Conservation (phyloP, 1,140 invertebrate genomes). For the Drosophila pachea region DNA sequence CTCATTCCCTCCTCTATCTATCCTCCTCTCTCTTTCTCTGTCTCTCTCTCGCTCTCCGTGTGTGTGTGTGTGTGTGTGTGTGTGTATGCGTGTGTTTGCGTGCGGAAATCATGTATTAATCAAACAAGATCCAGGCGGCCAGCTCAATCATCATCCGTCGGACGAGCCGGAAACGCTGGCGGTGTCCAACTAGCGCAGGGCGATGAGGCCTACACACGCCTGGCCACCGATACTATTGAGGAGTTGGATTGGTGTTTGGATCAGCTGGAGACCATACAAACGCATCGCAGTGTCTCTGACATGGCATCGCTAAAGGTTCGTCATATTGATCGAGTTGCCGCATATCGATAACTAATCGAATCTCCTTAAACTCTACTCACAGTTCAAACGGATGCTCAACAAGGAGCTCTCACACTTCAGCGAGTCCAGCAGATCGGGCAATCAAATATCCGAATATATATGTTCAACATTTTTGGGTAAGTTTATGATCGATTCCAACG, state of each 20-base stretch:
- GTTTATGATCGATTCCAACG: background rate
- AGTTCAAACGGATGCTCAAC: slow-evolving; percentile 99
- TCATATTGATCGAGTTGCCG: too few species aligned
- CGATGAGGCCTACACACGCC: slow-evolving; percentile 95
- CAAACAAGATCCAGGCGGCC: slow-evolving; percentile 78
- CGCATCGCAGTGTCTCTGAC: slow-evolving; percentile 98
- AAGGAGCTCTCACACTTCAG: slow-evolving; percentile 99
- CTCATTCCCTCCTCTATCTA: background rate
- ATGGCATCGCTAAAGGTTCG: slow-evolving; percentile 99
- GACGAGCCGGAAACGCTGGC: slow-evolving; percentile 57
- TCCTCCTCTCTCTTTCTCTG: slow-evolving; percentile 12
- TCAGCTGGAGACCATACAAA: slow-evolving; percentile 99
- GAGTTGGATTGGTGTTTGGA: slow-evolving; percentile 99
- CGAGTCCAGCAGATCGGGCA: slow-evolving; percentile 98
- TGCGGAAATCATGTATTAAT: slow-evolving; percentile 75
- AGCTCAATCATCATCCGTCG: slow-evolving; percentile 69
- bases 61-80: slow-evolving; percentile 26
- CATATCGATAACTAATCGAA: slow-evolving; percentile 1
- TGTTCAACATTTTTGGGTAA: slow-evolving; percentile 99
- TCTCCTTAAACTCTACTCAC: slow-evolving; percentile 45
- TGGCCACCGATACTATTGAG: slow-evolving; percentile 97
- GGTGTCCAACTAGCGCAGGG: slow-evolving; percentile 78
- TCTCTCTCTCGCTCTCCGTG: slow-evolving; percentile 24
- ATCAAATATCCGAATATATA: slow-evolving; percentile 99
- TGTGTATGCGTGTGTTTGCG: slow-evolving; percentile 41